Evolutionary conservation across 2,888 invertebrate species (phyloP), one percentile per base, ranked within the genome.

Genomic region (Watsonalla binaria): DNA sequence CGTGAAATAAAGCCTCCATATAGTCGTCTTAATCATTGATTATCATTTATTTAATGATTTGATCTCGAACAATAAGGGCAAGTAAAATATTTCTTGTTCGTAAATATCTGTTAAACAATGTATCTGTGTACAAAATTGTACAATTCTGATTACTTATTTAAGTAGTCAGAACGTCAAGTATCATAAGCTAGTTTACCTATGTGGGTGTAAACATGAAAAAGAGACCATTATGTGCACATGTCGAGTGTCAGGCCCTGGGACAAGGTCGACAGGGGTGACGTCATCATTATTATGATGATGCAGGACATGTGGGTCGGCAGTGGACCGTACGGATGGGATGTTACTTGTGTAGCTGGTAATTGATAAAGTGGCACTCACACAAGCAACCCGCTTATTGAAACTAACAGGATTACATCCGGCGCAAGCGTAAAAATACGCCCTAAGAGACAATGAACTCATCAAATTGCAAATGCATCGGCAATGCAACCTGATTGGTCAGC

Each of bases 261-360:
- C 85, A 84, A 89, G 88, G 89, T 80, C 84, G 73, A 53, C 57
- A 52, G 52, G 57, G 62, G 57, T 88, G 87, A 88, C 87, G 86
- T 88, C 86, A 88, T 70, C 62, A 61, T 68, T 76, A 72, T 72
- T 75, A 76, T 76, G 80, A 76, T 82, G 79, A 74, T 78, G 76
- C 75, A 78, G 84, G 82, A 80, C 82, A 84, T 78, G 74, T 78
- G 81, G 80, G 77, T 70, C 70, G 74, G 61, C 62, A 70, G 66
- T 61, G 59, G 53, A 54, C 63, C 54, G 56, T 68, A 67, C 66
- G 64, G 61, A 62, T 58, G 78, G 84, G 80, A 80, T 73, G 76
- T 59, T 62, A 64, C 58, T 69, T 61, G 61, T 56, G 60, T 58
- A 47, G 61, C 67, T 60, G 60, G 62, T 76, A 86, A 88, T 86